Percentiles rank a stretch among this genome's conserved stretches.
Conservation (phyloP, 2,797 vertebrate species). For the Myioborus miniatus region DNA sequence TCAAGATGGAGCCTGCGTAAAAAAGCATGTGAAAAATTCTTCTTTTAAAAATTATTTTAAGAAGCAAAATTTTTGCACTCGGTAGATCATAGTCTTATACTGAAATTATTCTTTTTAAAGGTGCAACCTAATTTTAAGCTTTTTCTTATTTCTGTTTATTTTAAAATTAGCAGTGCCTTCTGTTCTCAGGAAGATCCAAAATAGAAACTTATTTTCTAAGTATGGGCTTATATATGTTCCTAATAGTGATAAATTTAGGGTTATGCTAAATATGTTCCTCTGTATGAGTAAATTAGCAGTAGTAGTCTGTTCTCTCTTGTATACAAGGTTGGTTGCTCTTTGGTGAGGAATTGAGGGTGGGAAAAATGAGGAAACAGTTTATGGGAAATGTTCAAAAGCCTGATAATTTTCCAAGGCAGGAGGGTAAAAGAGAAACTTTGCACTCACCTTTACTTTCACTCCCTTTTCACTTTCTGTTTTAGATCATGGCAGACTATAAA, state of each 20-base stretch:
- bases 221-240: background rate
- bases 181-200: background rate
- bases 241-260: background rate
- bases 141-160: background rate
- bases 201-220: constrained; percentile 19
- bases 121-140: background rate
- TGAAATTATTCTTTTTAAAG: constrained; percentile 1
- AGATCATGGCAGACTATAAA: background rate
- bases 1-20: background rate
- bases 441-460: background rate
- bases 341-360: background rate
- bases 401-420: background rate
- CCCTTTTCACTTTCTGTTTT: background rate
- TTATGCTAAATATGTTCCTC: background rate
- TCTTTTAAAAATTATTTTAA: constrained; percentile 5
- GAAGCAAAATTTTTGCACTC: background rate
- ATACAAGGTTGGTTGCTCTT: background rate
- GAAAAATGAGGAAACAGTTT: background rate
- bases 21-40: background rate
- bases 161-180: constrained; percentile 22
- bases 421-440: background rate
- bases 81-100: background rate
- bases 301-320: background rate
- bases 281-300: background rate
- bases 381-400: background rate